Evolutionary conservation across 2,888 invertebrate genomes (phyloP), one percentile per base, ranked within the genome.

Genomic region (Metallyticus violacea): DNA sequence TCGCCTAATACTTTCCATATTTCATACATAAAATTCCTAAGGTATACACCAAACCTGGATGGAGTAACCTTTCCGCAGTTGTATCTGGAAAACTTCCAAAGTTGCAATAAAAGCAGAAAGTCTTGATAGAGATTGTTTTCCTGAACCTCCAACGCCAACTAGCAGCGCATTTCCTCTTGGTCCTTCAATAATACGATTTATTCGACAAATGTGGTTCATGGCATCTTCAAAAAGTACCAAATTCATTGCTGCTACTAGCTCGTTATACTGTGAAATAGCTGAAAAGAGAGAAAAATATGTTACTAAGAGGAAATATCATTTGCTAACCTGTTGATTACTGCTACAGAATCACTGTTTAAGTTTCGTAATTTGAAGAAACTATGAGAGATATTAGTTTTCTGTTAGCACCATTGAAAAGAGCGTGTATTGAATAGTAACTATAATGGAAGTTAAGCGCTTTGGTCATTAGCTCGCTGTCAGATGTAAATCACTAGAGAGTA

Each of bases 181-280:
- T 1, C 96, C 95, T 92, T 99, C 98, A 90, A 99, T 92, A 89
- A 99, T 98, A 86, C 99, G 95, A 91, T 97, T 98, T 88, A 99
- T 98, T 89, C 96, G 95, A 90, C 91, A 92, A 85, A 99, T 95
- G 91, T 99, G 98, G 88, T 95, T 94, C 96, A 99, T 97, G 22
- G 99, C 98, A 91, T 99, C 98, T 90, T 98, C 98, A 90, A 99
- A 99, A 7, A 99, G 94, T 2, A 99, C 98, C 87, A 99, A 93
- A 92, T 98, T 98, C 97, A 99, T 98, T 0, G 96, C 96, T 1
- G 97, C 96, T 87, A 95, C 94, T 88, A 98, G 93, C 90, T 99
- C 99, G 91, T 99, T 98, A 91, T 99, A 99, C 26, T 94, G 94
- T 2, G 94, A 93, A 85, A 98, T 93, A 0, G 97, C 97, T 83